A percentile compares a stretch with the other conserved stretches of the same genome.
phyloP scores from a whole-genome alignment of 2,797 vertebrate genomes.

The Microcaecilia unicolor region DNA sequence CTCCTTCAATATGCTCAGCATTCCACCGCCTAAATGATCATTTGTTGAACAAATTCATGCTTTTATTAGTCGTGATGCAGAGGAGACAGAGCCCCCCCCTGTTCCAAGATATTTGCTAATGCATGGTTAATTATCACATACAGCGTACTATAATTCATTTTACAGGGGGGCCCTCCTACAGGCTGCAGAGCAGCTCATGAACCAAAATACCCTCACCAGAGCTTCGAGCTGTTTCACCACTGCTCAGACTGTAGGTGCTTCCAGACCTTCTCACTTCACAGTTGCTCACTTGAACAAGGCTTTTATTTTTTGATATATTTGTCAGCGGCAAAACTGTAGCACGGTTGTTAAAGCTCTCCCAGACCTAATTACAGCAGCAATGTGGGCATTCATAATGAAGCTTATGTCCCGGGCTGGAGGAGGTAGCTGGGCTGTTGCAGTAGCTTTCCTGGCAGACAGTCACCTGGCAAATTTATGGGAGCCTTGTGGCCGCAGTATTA shows the following conservation, averaged over 20 bases:
- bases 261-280: slow-evolving; percentile 77
- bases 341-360: slow-evolving; percentile 84
- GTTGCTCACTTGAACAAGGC: slow-evolving; percentile 91
- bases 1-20: slow-evolving; percentile 66
- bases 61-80: slow-evolving; percentile 75
- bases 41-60: slow-evolving; percentile 78
- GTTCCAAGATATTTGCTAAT: slow-evolving; percentile 74
- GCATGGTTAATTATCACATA: slow-evolving; percentile 78
- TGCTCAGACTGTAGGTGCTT: slow-evolving; percentile 64
- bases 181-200: slow-evolving; percentile 72
- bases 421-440: slow-evolving; percentile 53
- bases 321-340: slow-evolving; percentile 83
- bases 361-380: slow-evolving; percentile 88
- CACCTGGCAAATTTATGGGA: slow-evolving; percentile 66
- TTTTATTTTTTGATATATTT: slow-evolving; percentile 90
- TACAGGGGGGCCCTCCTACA: slow-evolving; percentile 71
- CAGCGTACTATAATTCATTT: slow-evolving; percentile 78
- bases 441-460: slow-evolving; percentile 71
- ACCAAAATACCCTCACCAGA: slow-evolving; percentile 80
- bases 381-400: slow-evolving; percentile 83
- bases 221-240: slow-evolving; percentile 64
- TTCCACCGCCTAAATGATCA: slow-evolving; percentile 72
- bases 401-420: slow-evolving; percentile 58
- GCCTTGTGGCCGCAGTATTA: slow-evolving; percentile 75
- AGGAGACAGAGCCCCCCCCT: slow-evolving; percentile 69